phyloP scores from a whole-genome alignment of 23 tunicate species.

The Phallusia fumigata region DNA sequence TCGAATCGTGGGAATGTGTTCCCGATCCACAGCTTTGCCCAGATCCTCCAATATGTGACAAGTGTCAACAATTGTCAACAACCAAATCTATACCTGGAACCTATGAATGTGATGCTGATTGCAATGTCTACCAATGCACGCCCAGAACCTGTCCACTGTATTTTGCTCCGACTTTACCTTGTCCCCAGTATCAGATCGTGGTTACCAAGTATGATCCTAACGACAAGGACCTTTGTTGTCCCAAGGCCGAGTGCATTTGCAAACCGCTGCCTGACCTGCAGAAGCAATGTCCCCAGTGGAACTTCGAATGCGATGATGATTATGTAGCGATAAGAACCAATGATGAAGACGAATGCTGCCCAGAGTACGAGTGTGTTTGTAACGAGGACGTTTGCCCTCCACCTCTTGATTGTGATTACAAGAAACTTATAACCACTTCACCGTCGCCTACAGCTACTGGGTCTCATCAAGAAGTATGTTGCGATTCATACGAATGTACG shows the following conservation, averaged over 20 bases:
- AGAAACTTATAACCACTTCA: not conserved
- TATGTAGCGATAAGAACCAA: not conserved
- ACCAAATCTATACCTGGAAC: not conserved
- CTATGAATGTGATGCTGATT: slow-evolving; percentile 22
- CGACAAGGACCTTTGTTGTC: slow-evolving; percentile 43
- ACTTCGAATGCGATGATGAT: slow-evolving; percentile 5
- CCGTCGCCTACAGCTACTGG: not conserved
- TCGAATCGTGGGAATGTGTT: slow-evolving; percentile 14
- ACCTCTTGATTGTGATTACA: slow-evolving; percentile 25
- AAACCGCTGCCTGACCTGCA: slow-evolving; percentile 8
- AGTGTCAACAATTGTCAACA: not conserved
- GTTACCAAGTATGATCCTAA: slow-evolving; percentile 17
- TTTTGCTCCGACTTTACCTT: slow-evolving; percentile 6
- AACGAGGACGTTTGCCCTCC: slow-evolving; percentile 27
- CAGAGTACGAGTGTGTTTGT: slow-evolving; percentile 43
- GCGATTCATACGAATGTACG: slow-evolving; percentile 30
- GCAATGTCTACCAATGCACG: slow-evolving; percentile 30
- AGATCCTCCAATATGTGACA: slow-evolving; percentile 15
- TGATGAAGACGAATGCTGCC: slow-evolving; percentile 33
- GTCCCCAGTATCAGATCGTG: slow-evolving; percentile 17
- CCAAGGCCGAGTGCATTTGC: slow-evolving; percentile 33
- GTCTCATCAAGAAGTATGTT: slow-evolving; percentile 33
- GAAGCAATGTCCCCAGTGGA: slow-evolving; percentile 38
- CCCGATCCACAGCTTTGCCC: slow-evolving; percentile 32
- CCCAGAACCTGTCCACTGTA: slow-evolving; percentile 7